These are phyloP conservation scores for Orientallactaga sibirica DNA, from an alignment of 2,797 vertebrate genomes.

Conservation along the genomic window DNA sequence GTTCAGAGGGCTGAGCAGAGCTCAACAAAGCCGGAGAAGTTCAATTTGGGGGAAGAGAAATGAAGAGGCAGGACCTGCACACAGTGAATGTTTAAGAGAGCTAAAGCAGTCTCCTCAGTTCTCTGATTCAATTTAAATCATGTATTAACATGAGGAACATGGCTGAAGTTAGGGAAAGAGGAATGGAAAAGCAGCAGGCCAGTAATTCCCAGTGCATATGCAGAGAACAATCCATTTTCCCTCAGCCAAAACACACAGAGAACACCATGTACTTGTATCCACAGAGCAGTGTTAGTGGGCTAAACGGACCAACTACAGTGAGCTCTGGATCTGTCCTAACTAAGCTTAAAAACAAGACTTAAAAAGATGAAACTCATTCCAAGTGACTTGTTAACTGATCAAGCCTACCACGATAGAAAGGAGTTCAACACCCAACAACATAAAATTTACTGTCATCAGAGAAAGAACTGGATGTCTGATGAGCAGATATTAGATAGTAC, in stretches of 20 bases:
- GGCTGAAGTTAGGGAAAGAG: neutral
- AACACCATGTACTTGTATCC: neutral
- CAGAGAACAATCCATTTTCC: neutral
- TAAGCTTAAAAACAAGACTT: conserved; percentile 27
- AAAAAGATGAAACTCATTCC: neutral
- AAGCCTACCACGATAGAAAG: neutral
- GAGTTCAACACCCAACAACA: conserved; percentile 11
- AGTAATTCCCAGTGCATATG: neutral
- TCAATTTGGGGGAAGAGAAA: neutral
- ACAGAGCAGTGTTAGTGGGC: neutral
- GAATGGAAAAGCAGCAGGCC: neutral
- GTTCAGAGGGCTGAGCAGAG: neutral
- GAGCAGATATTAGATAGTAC: neutral
- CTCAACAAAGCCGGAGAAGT: neutral
- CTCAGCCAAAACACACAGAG: neutral
- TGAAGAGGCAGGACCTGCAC: neutral
- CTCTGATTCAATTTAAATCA: neutral
- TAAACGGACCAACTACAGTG: neutral
- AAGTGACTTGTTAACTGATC: neutral
- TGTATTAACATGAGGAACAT: neutral
- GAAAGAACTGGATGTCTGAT: neutral
- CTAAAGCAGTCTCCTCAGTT: neutral
- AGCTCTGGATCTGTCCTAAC: neutral
- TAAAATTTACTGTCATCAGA: neutral
- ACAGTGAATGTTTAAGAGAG: neutral